Percentiles rank a stretch among this genome's conserved stretches.
These are phyloP conservation scores for Chionoecetes opilio DNA, from an alignment of 1,140 invertebrate genomes.

Conservation along the genomic window DNA sequence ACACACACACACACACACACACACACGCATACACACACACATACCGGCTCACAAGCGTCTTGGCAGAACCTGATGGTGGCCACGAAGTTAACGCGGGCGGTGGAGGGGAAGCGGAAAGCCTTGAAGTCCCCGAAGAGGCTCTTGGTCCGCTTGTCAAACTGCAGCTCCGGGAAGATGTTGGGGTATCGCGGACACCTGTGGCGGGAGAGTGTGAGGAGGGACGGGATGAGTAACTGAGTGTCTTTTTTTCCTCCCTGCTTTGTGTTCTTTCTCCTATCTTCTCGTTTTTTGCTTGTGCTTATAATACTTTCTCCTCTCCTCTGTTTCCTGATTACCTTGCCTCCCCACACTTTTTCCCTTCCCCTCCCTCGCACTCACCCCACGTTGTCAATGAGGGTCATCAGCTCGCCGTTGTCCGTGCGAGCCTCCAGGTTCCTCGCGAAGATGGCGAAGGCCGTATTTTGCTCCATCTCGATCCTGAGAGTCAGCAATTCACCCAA, in stretches of 20 bases:
- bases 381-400: constrained; percentile 85
- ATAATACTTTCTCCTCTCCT: not conserved
- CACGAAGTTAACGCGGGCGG: constrained; percentile 85
- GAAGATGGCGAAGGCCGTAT: constrained; percentile 85
- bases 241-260: not conserved
- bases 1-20: no score
- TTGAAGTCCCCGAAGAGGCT: constrained; percentile 85
- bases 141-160: constrained; percentile 83
- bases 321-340: not conserved
- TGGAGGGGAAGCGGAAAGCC: constrained; percentile 86
- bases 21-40: constrained; percentile 29
- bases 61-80: constrained; percentile 86
- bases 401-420: constrained; percentile 85
- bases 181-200: constrained; percentile 85
- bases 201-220: not conserved
- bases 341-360: not conserved
- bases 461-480: constrained; percentile 85
- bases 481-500: constrained; percentile 85
- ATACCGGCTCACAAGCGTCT: constrained; percentile 85
- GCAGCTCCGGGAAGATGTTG: constrained; percentile 85
- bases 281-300: not conserved
- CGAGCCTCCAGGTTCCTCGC: constrained; percentile 85
- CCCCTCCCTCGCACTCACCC: constrained; percentile 82
- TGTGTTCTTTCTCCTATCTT: not conserved
- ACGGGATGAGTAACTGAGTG: not conserved